These are phyloP conservation scores for Actias luna DNA, from an alignment of 2,888 invertebrate genomes.

Conservation along the genomic window DNA sequence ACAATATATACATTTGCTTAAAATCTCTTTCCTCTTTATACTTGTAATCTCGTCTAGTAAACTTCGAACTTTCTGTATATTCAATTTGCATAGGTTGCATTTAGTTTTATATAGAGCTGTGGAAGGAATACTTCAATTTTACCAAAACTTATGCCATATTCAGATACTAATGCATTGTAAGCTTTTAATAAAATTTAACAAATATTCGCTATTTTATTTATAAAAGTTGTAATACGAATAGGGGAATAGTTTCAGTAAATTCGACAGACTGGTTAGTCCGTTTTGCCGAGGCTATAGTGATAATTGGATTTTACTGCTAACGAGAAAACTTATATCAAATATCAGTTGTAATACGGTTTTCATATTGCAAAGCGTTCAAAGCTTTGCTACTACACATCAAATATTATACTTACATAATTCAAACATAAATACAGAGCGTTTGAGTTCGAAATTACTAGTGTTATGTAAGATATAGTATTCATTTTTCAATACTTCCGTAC, in stretches of 20 bases:
- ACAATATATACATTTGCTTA: conserved; percentile 47
- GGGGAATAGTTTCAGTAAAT: neutral
- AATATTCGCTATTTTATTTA: neutral
- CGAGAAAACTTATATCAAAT: neutral
- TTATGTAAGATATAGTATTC: conserved; percentile 36
- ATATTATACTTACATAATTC: conserved; percentile 38
- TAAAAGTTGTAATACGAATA: neutral
- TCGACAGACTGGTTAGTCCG: neutral
- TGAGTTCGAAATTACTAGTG: conserved; percentile 28
- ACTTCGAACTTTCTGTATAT: conserved; percentile 39
- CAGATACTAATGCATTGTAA: too few species aligned
- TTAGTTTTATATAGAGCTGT: conserved; percentile 38
- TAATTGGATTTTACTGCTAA: neutral
- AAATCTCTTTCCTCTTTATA: conserved; percentile 39
- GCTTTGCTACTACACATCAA: neutral
- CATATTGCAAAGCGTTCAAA: neutral
- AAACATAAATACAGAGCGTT: conserved; percentile 31
- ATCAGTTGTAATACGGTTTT: neutral
- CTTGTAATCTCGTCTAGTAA: conserved; percentile 42
- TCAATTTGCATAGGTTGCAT: conserved; percentile 42
- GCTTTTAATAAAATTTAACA: conserved; percentile 1
- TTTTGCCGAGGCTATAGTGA: neutral
- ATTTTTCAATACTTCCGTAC: conserved; percentile 16
- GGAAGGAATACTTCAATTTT: too few species aligned
- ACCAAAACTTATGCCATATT: too few species aligned